Evolutionary conservation across 1,140 invertebrate species (phyloP).

Genomic region (Drosophila repletoides): DNA sequence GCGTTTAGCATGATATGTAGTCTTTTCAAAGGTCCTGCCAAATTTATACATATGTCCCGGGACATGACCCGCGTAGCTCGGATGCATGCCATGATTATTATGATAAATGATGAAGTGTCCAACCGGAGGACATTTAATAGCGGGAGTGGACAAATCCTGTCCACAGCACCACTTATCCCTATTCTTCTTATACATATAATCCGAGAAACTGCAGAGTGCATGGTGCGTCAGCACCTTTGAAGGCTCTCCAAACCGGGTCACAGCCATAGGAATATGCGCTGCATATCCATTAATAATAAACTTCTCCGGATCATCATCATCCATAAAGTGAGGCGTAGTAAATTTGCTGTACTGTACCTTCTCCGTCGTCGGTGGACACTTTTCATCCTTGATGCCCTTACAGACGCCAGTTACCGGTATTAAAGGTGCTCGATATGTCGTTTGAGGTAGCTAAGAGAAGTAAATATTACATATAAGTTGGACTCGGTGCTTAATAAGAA

Average conservation of each 20-base stretch:
- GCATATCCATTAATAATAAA: conserved; percentile 86
- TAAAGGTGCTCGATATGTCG: conserved; percentile 86
- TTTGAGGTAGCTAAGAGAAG: conserved; percentile 84
- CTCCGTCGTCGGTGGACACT: conserved; percentile 83
- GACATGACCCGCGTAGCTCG: conserved; percentile 88
- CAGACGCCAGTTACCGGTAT: conserved; percentile 86
- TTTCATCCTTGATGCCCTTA: conserved; percentile 84
- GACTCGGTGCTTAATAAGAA: too few relatives aligned
- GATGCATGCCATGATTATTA: conserved; percentile 86
- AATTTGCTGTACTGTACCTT: conserved; percentile 83
- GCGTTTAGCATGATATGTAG: conserved; percentile 87
- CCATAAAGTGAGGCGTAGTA: conserved; percentile 87
- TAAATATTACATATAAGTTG: not conserved
- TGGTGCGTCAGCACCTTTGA: conserved; percentile 86
- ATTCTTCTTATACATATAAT: conserved; percentile 85
- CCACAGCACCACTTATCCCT: conserved; percentile 87
- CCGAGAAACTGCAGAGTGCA: conserved; percentile 86
- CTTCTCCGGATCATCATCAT: conserved; percentile 86
- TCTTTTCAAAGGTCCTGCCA: conserved; percentile 88
- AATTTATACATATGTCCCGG: conserved; percentile 86
- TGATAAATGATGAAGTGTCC: conserved; percentile 86
- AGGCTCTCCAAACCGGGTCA: conserved; percentile 85
- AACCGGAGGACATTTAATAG: conserved; percentile 82
- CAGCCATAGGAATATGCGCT: conserved; percentile 87
- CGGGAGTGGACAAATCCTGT: conserved; percentile 57